phyloP scores from a whole-genome alignment of 2,888 invertebrate species.

The Troides helena region DNA sequence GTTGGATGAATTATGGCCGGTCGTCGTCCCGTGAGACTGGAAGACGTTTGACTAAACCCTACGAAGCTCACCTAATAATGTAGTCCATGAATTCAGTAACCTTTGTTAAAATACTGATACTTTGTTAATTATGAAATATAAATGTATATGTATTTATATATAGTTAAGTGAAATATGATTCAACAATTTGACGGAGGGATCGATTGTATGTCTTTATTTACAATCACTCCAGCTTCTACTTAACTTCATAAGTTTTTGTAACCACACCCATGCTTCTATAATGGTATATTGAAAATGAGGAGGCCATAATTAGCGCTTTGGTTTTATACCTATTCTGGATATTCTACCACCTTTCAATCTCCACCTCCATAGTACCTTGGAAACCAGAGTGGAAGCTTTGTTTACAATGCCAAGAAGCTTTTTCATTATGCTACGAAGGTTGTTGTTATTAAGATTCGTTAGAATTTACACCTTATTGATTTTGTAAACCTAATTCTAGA shows the following conservation, averaged over 20 bases:
- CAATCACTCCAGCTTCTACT: too few species aligned
- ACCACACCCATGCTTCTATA: background rate
- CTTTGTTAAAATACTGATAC: background rate
- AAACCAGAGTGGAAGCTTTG: background rate
- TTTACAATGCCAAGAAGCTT: background rate
- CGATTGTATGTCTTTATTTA: too few species aligned
- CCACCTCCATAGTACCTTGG: too few species aligned
- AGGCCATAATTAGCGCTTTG: background rate
- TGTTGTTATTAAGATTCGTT: background rate
- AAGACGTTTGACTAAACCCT: constrained; percentile 49
- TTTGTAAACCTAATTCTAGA: background rate
- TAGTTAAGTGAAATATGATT: too few species aligned
- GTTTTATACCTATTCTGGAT: background rate
- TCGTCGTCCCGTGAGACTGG: constrained; percentile 54
- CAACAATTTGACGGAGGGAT: too few species aligned
- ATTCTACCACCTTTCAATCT: background rate
- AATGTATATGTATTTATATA: too few species aligned
- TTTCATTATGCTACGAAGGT: background rate
- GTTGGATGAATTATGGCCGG: constrained; percentile 68
- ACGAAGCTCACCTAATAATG: constrained; percentile 26
- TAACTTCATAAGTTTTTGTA: too few species aligned
- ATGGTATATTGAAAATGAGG: background rate
- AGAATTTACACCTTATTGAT: background rate
- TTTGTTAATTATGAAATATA: background rate
- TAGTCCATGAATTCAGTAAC: constrained; percentile 8